phyloP scores from a whole-genome alignment of 1,140 invertebrate species.

The Drosophila sulfurigaster region DNA sequence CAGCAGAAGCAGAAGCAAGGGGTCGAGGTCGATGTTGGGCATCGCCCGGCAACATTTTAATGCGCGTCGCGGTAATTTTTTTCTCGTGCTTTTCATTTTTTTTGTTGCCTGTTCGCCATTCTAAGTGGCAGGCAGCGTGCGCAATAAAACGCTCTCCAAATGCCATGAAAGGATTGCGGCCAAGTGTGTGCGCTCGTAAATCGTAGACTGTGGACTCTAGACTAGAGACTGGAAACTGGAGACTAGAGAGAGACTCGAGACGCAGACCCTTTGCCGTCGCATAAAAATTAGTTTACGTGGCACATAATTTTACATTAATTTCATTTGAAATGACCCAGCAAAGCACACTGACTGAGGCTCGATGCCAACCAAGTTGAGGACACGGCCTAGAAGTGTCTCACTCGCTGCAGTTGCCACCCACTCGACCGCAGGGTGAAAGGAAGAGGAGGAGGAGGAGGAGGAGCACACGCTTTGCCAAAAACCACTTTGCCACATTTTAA shows the following conservation, averaged over 20 bases:
- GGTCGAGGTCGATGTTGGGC: conserved; percentile 20
- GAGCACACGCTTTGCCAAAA: conserved; percentile 44
- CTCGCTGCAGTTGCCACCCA: background rate
- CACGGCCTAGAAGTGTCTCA: background rate
- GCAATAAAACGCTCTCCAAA: conserved; percentile 76
- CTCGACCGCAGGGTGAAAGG: background rate
- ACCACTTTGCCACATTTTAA: conserved; percentile 77
- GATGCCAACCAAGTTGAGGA: background rate
- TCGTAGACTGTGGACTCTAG: conserved; percentile 46
- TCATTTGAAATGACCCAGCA: conserved; percentile 59
- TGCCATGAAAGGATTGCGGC: conserved; percentile 77
- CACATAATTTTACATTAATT: conserved; percentile 81
- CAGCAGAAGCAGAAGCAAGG: background rate
- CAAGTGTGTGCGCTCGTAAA: conserved; percentile 69
- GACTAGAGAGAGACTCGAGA: too few relatives aligned
- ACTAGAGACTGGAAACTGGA: too few relatives aligned
- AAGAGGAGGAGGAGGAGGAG: background rate
- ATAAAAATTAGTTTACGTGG: conserved; percentile 79
- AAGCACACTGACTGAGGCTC: background rate
- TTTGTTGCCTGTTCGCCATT: conserved; percentile 9
- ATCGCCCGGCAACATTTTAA: conserved; percentile 69
- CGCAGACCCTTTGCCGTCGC: conserved; percentile 19
- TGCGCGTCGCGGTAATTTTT: conserved; percentile 60
- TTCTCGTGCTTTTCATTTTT: conserved; percentile 6
- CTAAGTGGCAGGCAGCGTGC: conserved; percentile 67